phyloP scores from a whole-genome alignment of 2,888 invertebrate genomes.

The Chymomyza procnemis region DNA sequence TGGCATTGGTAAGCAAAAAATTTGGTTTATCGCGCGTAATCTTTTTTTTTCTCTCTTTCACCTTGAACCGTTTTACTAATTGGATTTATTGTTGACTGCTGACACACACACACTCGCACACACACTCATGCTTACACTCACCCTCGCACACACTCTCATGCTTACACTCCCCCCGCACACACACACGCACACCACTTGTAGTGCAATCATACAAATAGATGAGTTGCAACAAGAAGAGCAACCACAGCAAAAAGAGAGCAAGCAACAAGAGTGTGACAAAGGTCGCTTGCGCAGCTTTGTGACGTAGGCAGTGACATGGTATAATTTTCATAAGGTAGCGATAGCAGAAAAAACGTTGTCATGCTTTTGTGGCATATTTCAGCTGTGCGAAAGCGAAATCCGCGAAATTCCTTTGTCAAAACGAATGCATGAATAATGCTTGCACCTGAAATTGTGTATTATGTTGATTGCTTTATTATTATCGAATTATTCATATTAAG shows the following conservation, averaged over 20 bases:
- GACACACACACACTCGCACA: constrained; percentile 34
- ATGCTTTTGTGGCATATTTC: no score
- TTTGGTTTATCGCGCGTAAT: constrained; percentile 56
- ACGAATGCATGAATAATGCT: no score
- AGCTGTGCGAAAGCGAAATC: no score
- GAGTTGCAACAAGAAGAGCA: constrained; percentile 13
- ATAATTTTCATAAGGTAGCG: no score
- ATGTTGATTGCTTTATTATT: no score
- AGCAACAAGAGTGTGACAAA: not conserved
- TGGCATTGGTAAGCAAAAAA: constrained; percentile 24
- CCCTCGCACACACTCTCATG: no score
- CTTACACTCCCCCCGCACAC: no score
- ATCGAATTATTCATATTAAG: no score
- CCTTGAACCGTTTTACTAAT: constrained; percentile 62
- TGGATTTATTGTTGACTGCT: constrained; percentile 71
- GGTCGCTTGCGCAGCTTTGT: not conserved
- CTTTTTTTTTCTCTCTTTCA: constrained; percentile 36
- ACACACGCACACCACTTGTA: not conserved
- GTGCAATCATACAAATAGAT: not conserved
- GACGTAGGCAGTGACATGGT: not conserved
- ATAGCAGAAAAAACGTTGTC: no score
- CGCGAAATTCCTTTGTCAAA: no score
- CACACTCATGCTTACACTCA: no score
- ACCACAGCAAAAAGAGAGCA: not conserved
- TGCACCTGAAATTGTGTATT: no score